Percentiles rank a stretch among this genome's conserved stretches.
Conservation (phyloP, 2,888 invertebrate genomes). For the Cephus spinipes region DNA sequence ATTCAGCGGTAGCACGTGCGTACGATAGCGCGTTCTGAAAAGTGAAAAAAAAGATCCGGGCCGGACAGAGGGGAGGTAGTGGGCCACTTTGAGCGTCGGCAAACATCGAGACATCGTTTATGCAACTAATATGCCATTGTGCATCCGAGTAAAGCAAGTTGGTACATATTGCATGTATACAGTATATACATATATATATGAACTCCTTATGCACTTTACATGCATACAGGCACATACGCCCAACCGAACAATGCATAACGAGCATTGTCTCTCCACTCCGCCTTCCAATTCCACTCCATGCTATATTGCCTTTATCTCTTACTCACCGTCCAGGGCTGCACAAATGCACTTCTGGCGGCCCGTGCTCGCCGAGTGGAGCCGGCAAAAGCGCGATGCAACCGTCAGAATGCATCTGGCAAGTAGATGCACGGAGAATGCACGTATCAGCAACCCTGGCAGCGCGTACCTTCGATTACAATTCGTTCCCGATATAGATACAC, state of each 20-base stretch:
- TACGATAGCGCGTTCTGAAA: background rate
- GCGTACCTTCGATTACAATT: slow-evolving; percentile 43
- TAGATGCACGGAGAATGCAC: slow-evolving; percentile 13
- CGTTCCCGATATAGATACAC: slow-evolving; percentile 26
- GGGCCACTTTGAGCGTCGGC: background rate
- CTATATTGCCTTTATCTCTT: slow-evolving; percentile 55
- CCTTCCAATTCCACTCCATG: slow-evolving; percentile 52
- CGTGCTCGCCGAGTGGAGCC: background rate
- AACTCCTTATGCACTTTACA: background rate
- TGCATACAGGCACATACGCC: slow-evolving; percentile 22
- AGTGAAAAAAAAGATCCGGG: background rate
- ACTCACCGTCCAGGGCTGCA: slow-evolving; percentile 26
- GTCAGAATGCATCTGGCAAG: background rate
- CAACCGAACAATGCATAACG: slow-evolving; percentile 57
- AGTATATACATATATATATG: background rate
- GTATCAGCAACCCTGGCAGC: slow-evolving; percentile 15
- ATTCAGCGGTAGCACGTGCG: background rate
- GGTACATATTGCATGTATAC: background rate
- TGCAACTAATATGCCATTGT: slow-evolving; percentile 37
- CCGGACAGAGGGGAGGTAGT: background rate
- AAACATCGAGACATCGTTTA: background rate
- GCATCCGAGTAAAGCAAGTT: background rate
- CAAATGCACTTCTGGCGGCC: slow-evolving; percentile 17
- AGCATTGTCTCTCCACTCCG: slow-evolving; percentile 60
- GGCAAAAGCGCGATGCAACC: background rate